Base-by-base conservation (phyloP, 1,140 invertebrate genomes). In the Bombus cullumanus region DNA sequence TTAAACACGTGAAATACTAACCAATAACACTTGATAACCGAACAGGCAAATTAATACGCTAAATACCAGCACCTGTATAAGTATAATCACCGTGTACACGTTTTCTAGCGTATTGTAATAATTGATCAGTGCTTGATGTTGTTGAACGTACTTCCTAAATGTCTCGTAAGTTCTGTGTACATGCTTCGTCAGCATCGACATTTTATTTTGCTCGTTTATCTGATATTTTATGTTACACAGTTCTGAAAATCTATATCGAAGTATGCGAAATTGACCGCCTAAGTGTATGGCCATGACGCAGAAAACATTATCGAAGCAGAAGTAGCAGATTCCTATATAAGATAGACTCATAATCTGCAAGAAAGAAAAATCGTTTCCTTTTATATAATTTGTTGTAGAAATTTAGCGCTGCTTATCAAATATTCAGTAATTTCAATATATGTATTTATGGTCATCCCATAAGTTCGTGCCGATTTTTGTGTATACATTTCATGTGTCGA, bases 301-400 rank as follows among this genome's bases (percentile, higher is more conserved):
- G 3, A 93, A 57, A n/a, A 92, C 86, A 73, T 90, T 91, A 64
- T 92, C 89, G 31, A 92, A 91, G 64, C 89, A 92, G 41, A 90
- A 90, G 62, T 85, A 91, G 28, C 90, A 90, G 5, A 92, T 37
- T 25, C 89, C 89, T 25, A 83, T 37, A 41, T 87, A 83, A 37
- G 81, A 72, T 31, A 86, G 18, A 9, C 77, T 76, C 22, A 91
- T 37, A 15, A 85, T 71, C 92, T 93, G 59, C 0, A 15, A 71
- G 66, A 79, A 22, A n/a, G 2, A 25, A 22, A 22, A 43, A 69
- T 64, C 12, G 5, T 57, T 71, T 15, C 25, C 5, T 28, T 15
- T n/a, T 4, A 2, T 71, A 62, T n/a, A 53, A 53, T 22, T 53
- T 53, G 1, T 18, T 6, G 47, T 22, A 8, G 47, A 53, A 53